A percentile compares a stretch with the other conserved stretches of the same genome.
Conservation (phyloP, 2,113 vertebrate genomes). For the Sturnus vulgaris region DNA sequence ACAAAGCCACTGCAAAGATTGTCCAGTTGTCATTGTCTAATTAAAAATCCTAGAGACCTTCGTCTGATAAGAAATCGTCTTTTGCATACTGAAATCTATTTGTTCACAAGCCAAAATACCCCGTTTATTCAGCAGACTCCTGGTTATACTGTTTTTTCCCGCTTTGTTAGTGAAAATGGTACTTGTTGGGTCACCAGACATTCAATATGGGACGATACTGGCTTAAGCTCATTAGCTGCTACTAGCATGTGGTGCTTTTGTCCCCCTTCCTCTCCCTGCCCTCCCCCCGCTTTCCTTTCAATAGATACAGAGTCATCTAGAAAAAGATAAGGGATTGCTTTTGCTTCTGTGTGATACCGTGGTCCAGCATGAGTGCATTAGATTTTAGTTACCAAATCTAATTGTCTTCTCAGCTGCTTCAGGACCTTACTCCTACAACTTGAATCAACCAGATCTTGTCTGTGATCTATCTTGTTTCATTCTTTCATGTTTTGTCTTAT, state of each 20-base stretch:
- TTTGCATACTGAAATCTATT: background rate
- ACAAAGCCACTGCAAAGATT: background rate
- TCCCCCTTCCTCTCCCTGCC: background rate
- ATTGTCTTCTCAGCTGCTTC: background rate
- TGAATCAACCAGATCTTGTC: background rate
- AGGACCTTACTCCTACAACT: background rate
- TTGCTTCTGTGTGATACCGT: background rate
- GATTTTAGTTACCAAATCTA: background rate
- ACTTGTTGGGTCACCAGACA: constrained; percentile 18
- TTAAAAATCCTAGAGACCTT: background rate
- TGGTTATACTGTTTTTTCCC: background rate
- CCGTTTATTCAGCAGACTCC: constrained; percentile 15
- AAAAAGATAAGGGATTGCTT: constrained; percentile 1
- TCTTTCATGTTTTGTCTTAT: background rate
- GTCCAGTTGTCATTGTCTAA: background rate
- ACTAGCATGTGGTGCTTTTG: background rate
- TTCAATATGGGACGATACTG: background rate
- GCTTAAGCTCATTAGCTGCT: constrained; percentile 28
- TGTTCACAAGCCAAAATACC: background rate
- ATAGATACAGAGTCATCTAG: background rate
- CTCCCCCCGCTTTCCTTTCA: background rate
- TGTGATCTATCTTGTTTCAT: background rate
- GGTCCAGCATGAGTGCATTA: background rate
- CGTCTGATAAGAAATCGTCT: background rate
- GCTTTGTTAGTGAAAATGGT: constrained; percentile 4